These are phyloP conservation scores for Odontophorus gujanensis DNA, from an alignment of 2,113 vertebrate genomes.

Conservation along the genomic window DNA sequence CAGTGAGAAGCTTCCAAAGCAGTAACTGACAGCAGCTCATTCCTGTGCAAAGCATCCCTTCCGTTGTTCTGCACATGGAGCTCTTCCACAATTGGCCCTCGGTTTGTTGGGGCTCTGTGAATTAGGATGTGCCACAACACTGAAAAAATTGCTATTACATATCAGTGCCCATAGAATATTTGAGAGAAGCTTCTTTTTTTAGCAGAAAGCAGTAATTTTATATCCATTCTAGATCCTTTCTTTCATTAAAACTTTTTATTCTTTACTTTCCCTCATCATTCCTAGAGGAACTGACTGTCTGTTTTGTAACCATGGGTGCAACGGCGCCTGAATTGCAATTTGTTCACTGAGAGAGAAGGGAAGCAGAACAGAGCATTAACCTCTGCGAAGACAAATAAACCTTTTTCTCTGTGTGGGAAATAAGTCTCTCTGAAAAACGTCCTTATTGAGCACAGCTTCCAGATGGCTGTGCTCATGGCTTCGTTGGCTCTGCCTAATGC, in stretches of 20 bases:
- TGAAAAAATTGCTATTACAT: not conserved
- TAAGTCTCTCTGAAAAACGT: not conserved
- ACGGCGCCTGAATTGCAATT: not conserved
- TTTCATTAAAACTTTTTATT: not conserved
- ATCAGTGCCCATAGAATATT: not conserved
- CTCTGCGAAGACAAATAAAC: constrained; percentile 4
- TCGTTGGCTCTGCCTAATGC: not conserved
- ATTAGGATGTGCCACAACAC: not conserved
- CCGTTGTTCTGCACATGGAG: not conserved
- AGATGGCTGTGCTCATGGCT: not conserved
- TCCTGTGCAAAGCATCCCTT: not conserved
- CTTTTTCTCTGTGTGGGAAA: constrained; percentile 35
- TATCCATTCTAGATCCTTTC: not conserved
- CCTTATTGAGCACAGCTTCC: not conserved
- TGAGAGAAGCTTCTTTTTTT: not conserved
- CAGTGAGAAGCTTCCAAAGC: not conserved
- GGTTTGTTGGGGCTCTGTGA: not conserved
- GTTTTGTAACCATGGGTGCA: constrained; percentile 14
- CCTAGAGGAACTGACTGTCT: not conserved
- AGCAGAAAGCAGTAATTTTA: not conserved
- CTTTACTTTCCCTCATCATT: not conserved
- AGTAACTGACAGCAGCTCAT: not conserved
- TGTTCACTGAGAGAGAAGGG: not conserved
- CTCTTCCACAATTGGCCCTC: not conserved
- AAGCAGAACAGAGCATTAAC: constrained; percentile 2